Evolutionary conservation across 1,140 invertebrate genomes (phyloP).

Genomic region (Drosophila truncata): DNA sequence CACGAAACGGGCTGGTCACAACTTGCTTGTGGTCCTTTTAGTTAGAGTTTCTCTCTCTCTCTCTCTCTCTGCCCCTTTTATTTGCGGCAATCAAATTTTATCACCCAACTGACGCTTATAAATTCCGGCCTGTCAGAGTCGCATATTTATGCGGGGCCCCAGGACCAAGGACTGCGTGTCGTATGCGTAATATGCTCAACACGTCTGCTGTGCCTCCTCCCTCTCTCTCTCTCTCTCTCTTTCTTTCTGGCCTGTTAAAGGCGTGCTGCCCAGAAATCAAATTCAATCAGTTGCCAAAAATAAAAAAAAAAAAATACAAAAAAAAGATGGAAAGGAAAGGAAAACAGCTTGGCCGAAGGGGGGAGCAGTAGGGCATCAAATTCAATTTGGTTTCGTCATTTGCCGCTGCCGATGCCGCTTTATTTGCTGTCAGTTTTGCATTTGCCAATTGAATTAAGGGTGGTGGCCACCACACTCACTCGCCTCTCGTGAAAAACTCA

Average conservation of each 20-base stretch:
- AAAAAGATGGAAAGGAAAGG: conserved; percentile 2
- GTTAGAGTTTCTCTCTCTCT: not conserved
- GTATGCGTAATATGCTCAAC: conserved; percentile 75
- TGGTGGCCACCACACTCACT: conserved; percentile 9
- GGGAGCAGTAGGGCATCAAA: conserved; percentile 43
- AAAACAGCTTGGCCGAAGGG: conserved; percentile 27
- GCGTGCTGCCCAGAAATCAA: conserved; percentile 61
- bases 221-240: not conserved
- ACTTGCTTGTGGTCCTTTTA: not conserved
- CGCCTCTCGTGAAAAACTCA: not conserved
- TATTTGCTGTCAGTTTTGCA: conserved; percentile 60
- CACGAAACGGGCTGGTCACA: not conserved
- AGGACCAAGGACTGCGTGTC: conserved; percentile 22
- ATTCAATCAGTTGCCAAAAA: conserved; percentile 66
- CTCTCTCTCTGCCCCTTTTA: conserved; percentile 40
- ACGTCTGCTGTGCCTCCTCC: conserved; percentile 29
- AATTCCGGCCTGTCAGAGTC: conserved; percentile 69
- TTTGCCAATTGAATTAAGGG: conserved; percentile 60
- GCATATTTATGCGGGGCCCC: conserved; percentile 63
- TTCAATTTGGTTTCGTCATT: conserved; percentile 64
- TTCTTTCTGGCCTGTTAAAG: conserved; percentile 19
- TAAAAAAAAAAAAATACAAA: not conserved
- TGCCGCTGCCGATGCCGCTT: conserved; percentile 20
- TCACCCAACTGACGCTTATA: conserved; percentile 77
- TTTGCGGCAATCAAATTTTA: conserved; percentile 79